A percentile compares a stretch with the other conserved stretches of the same genome.
phyloP scores from a whole-genome alignment of 1,140 invertebrate genomes.

The Steinernema khuongi region DNA sequence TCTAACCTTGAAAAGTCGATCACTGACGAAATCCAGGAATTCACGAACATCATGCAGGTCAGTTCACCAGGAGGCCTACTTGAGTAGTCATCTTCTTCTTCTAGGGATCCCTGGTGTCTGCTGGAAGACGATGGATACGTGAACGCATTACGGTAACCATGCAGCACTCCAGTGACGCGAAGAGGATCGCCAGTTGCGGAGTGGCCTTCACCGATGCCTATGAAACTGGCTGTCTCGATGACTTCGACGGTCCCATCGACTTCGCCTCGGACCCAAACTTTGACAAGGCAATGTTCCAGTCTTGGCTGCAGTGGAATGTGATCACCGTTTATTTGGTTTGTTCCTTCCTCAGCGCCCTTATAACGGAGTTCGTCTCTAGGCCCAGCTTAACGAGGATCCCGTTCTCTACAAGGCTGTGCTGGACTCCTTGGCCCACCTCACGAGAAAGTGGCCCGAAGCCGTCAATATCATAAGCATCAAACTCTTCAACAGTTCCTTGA shows the following conservation, averaged over 20 bases:
- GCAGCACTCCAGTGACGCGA: background rate
- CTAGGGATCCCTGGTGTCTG: background rate
- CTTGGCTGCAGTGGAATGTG: background rate
- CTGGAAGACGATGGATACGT: background rate
- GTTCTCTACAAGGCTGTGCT: background rate
- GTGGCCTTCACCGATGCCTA: background rate
- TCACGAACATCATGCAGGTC: background rate
- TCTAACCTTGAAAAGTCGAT: background rate
- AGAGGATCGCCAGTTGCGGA: background rate
- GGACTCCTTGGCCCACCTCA: background rate
- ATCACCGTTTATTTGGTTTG: background rate
- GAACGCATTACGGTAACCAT: slow-evolving; percentile 1
- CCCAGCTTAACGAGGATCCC: background rate
- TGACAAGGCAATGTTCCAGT: background rate
- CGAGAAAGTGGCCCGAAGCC: background rate
- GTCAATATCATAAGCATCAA: background rate
- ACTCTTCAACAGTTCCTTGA: background rate
- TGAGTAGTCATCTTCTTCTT: too few species aligned
- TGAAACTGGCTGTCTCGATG: background rate
- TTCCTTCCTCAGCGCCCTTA: background rate
- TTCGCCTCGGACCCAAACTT: background rate
- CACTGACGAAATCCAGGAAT: background rate
- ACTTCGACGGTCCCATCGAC: background rate
- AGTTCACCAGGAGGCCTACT: background rate
- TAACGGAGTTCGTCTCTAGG: background rate